phyloP scores from a whole-genome alignment of 1,140 invertebrate genomes.

The Zaprionus ghesquierei region DNA sequence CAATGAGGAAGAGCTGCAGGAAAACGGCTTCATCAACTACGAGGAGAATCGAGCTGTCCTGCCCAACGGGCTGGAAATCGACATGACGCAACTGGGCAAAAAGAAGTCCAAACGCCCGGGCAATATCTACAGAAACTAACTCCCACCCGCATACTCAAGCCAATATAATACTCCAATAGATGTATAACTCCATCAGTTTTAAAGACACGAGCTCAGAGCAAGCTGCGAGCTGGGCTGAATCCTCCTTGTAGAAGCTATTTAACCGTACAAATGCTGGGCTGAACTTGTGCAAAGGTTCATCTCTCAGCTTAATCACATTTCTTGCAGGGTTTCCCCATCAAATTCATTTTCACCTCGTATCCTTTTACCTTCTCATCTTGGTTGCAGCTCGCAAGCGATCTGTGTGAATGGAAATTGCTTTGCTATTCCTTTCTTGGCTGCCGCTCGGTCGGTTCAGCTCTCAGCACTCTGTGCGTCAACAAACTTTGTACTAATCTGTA shows the following conservation, averaged over 20 bases:
- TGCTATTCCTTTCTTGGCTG: not conserved
- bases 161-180: constrained; percentile 42
- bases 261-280: not conserved
- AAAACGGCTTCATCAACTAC: constrained; percentile 88
- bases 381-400: not conserved
- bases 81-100: constrained; percentile 87
- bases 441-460: not conserved
- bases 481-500: constrained; percentile 63
- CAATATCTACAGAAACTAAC: constrained; percentile 66
- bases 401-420: not conserved
- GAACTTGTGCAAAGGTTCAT: not conserved
- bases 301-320: not conserved
- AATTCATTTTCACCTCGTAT: not conserved
- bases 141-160: constrained; percentile 4
- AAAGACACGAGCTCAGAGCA: constrained; percentile 37
- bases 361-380: not conserved
- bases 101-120: constrained; percentile 87
- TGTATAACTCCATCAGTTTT: constrained; percentile 61
- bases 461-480: not conserved
- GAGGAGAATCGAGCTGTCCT: constrained; percentile 88
- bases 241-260: not conserved
- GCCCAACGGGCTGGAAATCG: constrained; percentile 88
- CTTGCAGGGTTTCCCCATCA: not conserved
- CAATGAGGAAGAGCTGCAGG: constrained; percentile 85
- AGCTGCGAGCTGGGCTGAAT: not conserved